phyloP scores from a whole-genome alignment of 92 coral and sea anemone species.

The Phymanthus crucifer region DNA sequence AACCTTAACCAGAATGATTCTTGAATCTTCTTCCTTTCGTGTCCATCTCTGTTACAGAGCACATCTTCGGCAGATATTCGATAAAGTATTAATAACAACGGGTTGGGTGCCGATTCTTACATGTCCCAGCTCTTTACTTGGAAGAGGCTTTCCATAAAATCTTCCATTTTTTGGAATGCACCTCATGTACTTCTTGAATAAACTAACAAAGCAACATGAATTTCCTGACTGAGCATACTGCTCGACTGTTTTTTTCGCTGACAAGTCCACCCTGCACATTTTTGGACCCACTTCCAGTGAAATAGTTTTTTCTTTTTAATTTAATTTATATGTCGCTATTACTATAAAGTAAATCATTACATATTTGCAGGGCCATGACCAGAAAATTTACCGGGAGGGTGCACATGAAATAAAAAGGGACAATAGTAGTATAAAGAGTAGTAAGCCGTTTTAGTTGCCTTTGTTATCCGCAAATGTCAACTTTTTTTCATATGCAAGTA shows the following conservation, averaged over 20 bases:
- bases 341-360: too few relatives aligned
- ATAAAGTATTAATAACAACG: slow-evolving; percentile 29
- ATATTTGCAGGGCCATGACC: too few relatives aligned
- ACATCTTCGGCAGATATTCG: background rate
- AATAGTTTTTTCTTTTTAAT: too few relatives aligned
- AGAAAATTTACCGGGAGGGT: too few relatives aligned
- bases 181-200: background rate
- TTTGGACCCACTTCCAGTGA: background rate
- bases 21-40: slow-evolving; percentile 23
- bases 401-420: too few relatives aligned
- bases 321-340: too few relatives aligned
- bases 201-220: background rate
- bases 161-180: background rate
- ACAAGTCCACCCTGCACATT: slow-evolving; percentile 30
- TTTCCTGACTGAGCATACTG: background rate
- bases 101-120: background rate
- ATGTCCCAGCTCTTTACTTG: background rate
- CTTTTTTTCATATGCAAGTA: too few relatives aligned
- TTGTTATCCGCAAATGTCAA: too few relatives aligned
- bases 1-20: slow-evolving; percentile 48
- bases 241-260: slow-evolving; percentile 10
- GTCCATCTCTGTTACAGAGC: slow-evolving; percentile 15
- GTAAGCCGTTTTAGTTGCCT: too few relatives aligned
- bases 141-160: background rate
- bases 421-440: too few relatives aligned